These are phyloP conservation scores for Xanthorhoe designata DNA, from an alignment of 2,888 invertebrate genomes.

Conservation along the genomic window DNA sequence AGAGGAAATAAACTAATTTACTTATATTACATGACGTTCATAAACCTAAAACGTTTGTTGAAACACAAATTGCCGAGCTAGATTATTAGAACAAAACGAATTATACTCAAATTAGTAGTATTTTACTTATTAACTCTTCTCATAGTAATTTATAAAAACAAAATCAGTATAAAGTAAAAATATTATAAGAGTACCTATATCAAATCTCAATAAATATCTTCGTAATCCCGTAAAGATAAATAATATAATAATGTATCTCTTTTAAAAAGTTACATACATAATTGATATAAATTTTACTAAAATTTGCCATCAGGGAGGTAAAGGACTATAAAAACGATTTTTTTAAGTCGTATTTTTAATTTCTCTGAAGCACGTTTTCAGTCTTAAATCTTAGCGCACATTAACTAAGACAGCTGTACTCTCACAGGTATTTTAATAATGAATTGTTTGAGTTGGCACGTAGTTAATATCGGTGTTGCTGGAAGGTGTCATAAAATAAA, in stretches of 20 bases:
- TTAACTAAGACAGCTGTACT: conserved; percentile 73
- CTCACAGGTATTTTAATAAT: conserved; percentile 79
- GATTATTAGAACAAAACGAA: conserved; percentile 42
- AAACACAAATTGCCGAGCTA: conserved; percentile 62
- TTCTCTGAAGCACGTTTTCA: conserved; percentile 72
- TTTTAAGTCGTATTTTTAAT: conserved; percentile 48
- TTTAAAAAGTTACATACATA: neutral
- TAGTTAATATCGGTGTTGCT: conserved; percentile 71
- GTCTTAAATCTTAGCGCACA: conserved; percentile 76
- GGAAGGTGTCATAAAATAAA: conserved; percentile 74
- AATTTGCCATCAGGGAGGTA: conserved; percentile 30
- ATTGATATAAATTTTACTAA: neutral
- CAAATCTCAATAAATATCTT: no score
- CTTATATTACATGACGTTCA: conserved; percentile 77
- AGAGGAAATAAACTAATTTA: conserved; percentile 85
- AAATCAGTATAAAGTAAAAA: neutral
- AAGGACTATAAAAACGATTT: conserved; percentile 47
- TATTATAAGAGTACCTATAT: no score
- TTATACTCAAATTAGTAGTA: no score
- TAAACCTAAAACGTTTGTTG: conserved; percentile 65
- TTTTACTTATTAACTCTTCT: no score
- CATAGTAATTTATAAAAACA: neutral
- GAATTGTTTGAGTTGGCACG: conserved; percentile 77
- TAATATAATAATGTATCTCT: neutral
- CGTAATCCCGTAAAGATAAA: neutral